Conservation (phyloP, 2,888 invertebrate genomes). For the Sarcophaga carnaria region DNA sequence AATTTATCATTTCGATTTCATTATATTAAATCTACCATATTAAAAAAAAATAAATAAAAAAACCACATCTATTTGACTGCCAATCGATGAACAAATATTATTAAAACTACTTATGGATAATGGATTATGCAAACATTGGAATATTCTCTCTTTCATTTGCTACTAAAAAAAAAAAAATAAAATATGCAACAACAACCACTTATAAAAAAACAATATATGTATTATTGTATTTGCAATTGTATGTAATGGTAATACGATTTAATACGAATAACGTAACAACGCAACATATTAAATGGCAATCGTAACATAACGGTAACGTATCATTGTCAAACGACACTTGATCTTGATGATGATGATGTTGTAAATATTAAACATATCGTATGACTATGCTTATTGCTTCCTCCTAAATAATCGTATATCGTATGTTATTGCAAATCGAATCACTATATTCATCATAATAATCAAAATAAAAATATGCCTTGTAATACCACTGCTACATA, state of each 20-base stretch:
- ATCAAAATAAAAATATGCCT: not conserved
- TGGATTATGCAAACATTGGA: constrained; percentile 58
- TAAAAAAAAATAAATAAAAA: constrained; percentile 13
- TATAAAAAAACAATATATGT: not conserved
- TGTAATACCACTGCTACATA: not conserved
- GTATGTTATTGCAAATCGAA: not conserved
- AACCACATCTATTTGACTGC: constrained; percentile 37
- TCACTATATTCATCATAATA: not conserved
- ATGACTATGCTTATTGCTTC: constrained; percentile 44
- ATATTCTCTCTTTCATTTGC: not conserved
- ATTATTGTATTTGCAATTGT: constrained; percentile 5
- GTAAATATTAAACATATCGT: constrained; percentile 55
- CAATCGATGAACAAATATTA: constrained; percentile 61
- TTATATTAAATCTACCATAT: constrained; percentile 17
- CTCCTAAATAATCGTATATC: not conserved
- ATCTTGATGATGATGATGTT: constrained; percentile 55
- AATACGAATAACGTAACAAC: constrained; percentile 16
- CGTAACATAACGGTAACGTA: constrained; percentile 19
- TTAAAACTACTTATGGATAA: constrained; percentile 59
- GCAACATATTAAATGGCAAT: not conserved
- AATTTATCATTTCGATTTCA: constrained; percentile 65
- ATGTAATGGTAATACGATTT: constrained; percentile 35
- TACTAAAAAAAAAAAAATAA: not conserved
- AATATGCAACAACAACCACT: not conserved
- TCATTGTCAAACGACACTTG: constrained; percentile 30